Conservation (phyloP, 2,888 invertebrate species). For the Leptopilina drosophilae region DNA sequence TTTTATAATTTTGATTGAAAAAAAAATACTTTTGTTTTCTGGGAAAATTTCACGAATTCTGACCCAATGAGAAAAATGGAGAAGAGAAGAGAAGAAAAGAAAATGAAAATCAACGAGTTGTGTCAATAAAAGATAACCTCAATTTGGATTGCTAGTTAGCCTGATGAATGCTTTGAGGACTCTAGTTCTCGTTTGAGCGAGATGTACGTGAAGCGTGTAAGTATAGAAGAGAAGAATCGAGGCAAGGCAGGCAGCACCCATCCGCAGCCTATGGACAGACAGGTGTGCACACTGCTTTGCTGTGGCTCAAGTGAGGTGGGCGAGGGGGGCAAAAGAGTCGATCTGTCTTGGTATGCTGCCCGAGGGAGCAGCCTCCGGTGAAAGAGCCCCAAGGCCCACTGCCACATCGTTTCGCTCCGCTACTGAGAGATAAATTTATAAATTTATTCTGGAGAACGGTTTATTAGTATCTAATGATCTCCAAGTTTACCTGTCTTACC, state of each 20-base stretch:
- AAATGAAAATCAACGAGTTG: background rate
- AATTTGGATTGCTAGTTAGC: constrained; percentile 3
- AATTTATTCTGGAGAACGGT: constrained; percentile 48
- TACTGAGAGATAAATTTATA: constrained; percentile 58
- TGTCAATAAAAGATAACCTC: constrained; percentile 15
- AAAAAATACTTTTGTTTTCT: no score
- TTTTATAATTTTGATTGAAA: no score
- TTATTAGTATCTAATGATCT: constrained; percentile 55
- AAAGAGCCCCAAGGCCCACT: constrained; percentile 68
- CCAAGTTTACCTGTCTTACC: constrained; percentile 38
- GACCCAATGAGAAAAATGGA: no score
- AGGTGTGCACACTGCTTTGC: constrained; percentile 50
- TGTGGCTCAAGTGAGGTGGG: constrained; percentile 45
- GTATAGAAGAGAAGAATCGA: background rate
- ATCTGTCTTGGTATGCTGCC: constrained; percentile 67
- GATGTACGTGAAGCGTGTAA: constrained; percentile 6
- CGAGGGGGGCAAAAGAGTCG: constrained; percentile 55
- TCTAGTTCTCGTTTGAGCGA: constrained; percentile 35
- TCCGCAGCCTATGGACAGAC: constrained; percentile 44
- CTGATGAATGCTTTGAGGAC: constrained; percentile 29
- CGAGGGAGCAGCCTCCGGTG: constrained; percentile 62
- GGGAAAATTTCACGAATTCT: no score
- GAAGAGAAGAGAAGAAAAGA: background rate
- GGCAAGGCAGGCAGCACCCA: constrained; percentile 35
- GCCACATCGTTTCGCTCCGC: constrained; percentile 58